A percentile compares a stretch with the other conserved stretches of the same genome.
Conservation (phyloP, 1,140 invertebrate genomes). For the Heliothis subflexa region DNA sequence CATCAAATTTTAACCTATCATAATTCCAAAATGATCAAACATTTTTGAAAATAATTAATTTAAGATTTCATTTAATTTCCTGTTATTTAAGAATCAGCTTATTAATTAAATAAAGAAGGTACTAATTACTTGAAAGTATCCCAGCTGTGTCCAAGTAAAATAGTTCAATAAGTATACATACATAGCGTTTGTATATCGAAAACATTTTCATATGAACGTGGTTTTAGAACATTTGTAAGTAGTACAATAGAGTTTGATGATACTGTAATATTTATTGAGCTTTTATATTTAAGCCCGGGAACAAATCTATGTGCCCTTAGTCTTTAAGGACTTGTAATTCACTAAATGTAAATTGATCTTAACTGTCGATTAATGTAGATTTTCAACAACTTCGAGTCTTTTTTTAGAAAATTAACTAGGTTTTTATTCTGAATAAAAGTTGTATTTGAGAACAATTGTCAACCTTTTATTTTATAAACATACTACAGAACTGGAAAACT, state of each 20-base stretch:
- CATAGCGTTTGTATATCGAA: conserved; percentile 82
- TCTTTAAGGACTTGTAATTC: not conserved
- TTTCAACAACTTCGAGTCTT: not conserved
- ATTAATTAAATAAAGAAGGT: too few relatives aligned
- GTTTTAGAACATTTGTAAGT: conserved; percentile 72
- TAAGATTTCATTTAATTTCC: too few relatives aligned
- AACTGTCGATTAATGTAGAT: not conserved
- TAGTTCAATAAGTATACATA: conserved; percentile 74
- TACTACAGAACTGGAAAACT: too few relatives aligned
- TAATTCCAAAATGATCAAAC: too few relatives aligned
- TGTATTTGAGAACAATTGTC: not conserved
- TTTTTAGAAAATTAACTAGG: too few relatives aligned
- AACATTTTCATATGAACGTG: conserved; percentile 80
- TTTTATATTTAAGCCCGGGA: conserved; percentile 53
- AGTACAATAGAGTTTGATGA: conserved; percentile 69
- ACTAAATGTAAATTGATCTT: not conserved
- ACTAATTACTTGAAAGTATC: not conserved
- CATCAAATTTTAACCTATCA: too few relatives aligned
- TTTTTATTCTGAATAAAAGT: too few relatives aligned
- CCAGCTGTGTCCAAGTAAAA: conserved; percentile 26
- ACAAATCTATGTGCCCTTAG: conserved; percentile 52
- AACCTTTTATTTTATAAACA: too few relatives aligned
- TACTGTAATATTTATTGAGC: conserved; percentile 66
- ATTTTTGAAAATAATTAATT: too few relatives aligned
- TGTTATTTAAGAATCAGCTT: too few relatives aligned